Base-by-base conservation (phyloP, 1,140 invertebrate species). In the Drosophila kohkoa region DNA sequence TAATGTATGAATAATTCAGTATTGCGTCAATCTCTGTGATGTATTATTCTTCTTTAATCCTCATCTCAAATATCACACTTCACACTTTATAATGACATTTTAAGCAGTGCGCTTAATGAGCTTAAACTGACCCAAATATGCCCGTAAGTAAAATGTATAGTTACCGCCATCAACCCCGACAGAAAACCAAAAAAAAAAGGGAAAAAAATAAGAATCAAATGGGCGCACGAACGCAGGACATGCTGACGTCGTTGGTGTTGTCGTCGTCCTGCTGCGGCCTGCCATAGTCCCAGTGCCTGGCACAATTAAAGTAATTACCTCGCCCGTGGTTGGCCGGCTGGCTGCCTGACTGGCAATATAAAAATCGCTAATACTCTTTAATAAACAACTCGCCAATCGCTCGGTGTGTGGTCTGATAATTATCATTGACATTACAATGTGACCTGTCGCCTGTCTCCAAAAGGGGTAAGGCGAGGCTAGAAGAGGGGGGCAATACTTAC, bases 261-360 rank as follows among this genome's bases (percentile, higher is more conserved):
- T 64, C 48, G 57, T 71, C 52, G 32, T 41, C 48, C 70, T 35
- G 11, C 3, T 52, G 11, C 28, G 6, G 51, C 41, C 59, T 64
- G 68, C 54, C 66, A 4, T 38, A 38, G 35, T 38, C 8, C 46
- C 48, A 70, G 68, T 63, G n/a, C 43, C 68, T 8, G 45, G 55
- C 54, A 79, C 75, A 79, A 88, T 88, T 79, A 76, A 89, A 85
- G 77, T 88, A 88, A 88, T 89, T 88, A 86, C 66, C 63, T 54
- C 32, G 75, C 75, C 59, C 51, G 32, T 52, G 79, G 71, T 54
- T 57, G 6, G 63, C 58, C 45, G 79, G 63, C 52, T 52, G 79
- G 71, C 58, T 57, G 32, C 58, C 58, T 52, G 79, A 68, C 58
- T 57, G 79, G 65, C 58, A 52, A 67, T 77, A 59, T 75, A 77